These are phyloP conservation scores for Solenopsis invicta DNA, from an alignment of 1,140 invertebrate species.

Conservation along the genomic window DNA sequence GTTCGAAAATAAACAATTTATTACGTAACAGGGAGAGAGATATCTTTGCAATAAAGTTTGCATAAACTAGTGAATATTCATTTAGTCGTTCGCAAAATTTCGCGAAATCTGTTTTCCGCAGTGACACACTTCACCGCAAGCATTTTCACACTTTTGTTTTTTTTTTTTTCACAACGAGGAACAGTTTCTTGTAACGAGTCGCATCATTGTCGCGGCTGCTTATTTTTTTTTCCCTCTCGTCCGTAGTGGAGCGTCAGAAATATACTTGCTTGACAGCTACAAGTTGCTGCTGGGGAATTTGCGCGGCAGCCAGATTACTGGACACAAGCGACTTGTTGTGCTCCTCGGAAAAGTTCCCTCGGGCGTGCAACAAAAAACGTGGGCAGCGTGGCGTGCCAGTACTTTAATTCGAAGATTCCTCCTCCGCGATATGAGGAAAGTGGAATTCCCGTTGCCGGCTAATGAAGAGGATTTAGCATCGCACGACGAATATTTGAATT, in stretches of 20 bases:
- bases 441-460: background rate
- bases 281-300: slow-evolving; percentile 50
- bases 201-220: background rate
- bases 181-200: slow-evolving; percentile 6
- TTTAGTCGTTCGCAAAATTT: background rate
- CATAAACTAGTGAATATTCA: background rate
- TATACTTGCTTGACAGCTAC: slow-evolving; percentile 56
- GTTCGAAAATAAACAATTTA: background rate
- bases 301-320: background rate
- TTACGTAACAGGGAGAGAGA: background rate
- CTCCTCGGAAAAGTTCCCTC: slow-evolving; percentile 42
- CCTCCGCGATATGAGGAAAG: background rate
- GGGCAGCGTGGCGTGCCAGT: background rate
- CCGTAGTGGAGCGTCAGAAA: slow-evolving; percentile 17
- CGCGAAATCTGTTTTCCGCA: background rate
- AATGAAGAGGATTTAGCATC: slow-evolving; percentile 6
- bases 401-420: slow-evolving; percentile 25
- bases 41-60: background rate
- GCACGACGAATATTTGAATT: background rate
- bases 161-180: background rate
- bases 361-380: slow-evolving; percentile 23
- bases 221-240: background rate
- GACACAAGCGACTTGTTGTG: slow-evolving; percentile 57
- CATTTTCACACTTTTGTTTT: background rate
- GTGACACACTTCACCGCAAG: no score